Evolutionary conservation across 2,888 invertebrate genomes (phyloP), one percentile per base, ranked within the genome.

Genomic region (Aphodius sticticus): DNA sequence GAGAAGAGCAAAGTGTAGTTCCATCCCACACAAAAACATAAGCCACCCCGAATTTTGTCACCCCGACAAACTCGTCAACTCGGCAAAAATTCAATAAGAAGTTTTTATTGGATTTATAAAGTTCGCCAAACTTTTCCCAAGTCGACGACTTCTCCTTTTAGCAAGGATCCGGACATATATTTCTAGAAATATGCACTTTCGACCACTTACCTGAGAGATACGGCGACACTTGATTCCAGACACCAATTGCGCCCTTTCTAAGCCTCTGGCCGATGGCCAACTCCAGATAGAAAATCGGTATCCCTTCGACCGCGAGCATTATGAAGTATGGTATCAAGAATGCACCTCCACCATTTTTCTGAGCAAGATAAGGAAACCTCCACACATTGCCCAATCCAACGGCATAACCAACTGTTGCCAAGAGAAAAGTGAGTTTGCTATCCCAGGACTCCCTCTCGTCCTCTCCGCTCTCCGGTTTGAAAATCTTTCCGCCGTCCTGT

Each of bases 321-420:
- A 98, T 95, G 87, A 98, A 96, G 90, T 98, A 99, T 0, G 98
- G 98, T 84, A 99, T 97, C 81, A 99, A 90, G 88, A 99, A 99
- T n/a, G 98, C 98, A 26, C 98, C 97, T 79, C 97, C 97, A 0
- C 97, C 97, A 86, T 97, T 97, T 88, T 97, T 97, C 87, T 98
- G 97, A 0, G 97, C 97, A 83, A 98, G 90, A 89, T 98, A 98
- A 0, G 98, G 98, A 89, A 98, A 98, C 84, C 98, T 92, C 98
- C 98, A 98, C 0, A 97, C 97, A 86, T 98, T 98, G 6, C 98
- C 98, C 70, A 98, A 91, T 0, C 98, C 98, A 1, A 98, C 98
- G 6, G 98, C 98, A 16, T 85, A 86, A 79, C 97, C 97, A 70
- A 98, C 95, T n/a, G 97, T 97, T 0, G 97, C 97, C 84, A 98